Evolutionary conservation across 35 echinoderm and acorn worm species (phyloP).

Genomic region (Nesometra sesokonis): DNA sequence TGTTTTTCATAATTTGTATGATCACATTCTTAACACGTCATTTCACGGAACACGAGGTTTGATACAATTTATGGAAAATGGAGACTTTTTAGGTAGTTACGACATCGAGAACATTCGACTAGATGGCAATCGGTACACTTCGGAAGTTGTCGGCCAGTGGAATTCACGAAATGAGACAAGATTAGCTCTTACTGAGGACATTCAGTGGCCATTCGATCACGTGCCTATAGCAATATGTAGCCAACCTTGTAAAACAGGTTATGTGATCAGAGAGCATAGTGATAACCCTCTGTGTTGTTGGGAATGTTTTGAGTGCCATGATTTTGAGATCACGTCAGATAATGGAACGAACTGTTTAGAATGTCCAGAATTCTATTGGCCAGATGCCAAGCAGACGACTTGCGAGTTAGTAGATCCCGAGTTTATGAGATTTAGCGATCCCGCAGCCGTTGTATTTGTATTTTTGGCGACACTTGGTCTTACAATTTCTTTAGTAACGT

Average conservation of each 20-base stretch:
- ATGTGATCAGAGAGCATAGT: background rate
- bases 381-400: slow-evolving; percentile 9
- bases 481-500: background rate
- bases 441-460: background rate
- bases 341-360: slow-evolving; percentile 8
- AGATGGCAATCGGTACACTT: background rate
- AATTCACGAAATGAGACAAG: slow-evolving; percentile 1
- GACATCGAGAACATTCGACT: slow-evolving; percentile 10
- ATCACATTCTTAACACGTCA: background rate
- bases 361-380: slow-evolving; percentile 23
- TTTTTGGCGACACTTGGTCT: background rate
- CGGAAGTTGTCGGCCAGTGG: slow-evolving; percentile 13
- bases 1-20: background rate
- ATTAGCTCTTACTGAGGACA: background rate
- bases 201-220: slow-evolving; percentile 9
- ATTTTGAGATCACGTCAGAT: slow-evolving; percentile 11
- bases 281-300: slow-evolving; percentile 23
- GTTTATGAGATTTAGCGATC: background rate
- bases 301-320: slow-evolving; percentile 22
- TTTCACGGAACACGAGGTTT: slow-evolving; percentile 12
- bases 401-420: slow-evolving; percentile 15
- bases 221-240: slow-evolving; percentile 12
- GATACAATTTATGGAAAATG: slow-evolving; percentile 24
- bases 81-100: slow-evolving; percentile 28
- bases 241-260: slow-evolving; percentile 10